Conservation (phyloP, 2,888 invertebrate genomes). For the Heliconius ethilla region DNA sequence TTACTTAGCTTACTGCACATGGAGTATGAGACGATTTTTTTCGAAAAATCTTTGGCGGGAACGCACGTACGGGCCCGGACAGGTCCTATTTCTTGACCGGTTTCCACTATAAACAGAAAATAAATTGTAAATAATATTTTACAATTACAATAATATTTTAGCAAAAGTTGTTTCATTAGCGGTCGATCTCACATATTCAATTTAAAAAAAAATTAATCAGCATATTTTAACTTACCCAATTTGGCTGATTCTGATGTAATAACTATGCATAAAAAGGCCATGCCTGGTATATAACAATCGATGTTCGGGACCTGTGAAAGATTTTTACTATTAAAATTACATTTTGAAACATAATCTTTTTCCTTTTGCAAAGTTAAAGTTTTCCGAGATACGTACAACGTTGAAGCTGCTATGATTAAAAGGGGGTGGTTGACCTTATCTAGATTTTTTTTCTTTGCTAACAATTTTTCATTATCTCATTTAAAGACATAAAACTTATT, state of each 20-base stretch:
- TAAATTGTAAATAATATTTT: too few relatives aligned
- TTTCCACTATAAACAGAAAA: constrained; percentile 61
- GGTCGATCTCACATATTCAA: background rate
- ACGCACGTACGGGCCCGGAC: constrained; percentile 77
- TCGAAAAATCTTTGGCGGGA: constrained; percentile 74
- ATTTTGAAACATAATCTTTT: background rate
- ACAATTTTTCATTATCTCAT: background rate
- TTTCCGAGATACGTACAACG: background rate
- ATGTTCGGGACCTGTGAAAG: constrained; percentile 70
- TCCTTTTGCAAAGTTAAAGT: background rate
- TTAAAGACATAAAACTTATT: background rate
- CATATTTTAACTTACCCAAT: constrained; percentile 59
- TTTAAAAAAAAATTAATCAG: background rate
- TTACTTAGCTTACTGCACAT: constrained; percentile 76
- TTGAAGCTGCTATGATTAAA: constrained; percentile 6
- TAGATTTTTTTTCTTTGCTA: too few relatives aligned
- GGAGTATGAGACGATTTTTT: constrained; percentile 73
- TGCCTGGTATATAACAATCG: constrained; percentile 78
- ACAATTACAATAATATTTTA: too few relatives aligned
- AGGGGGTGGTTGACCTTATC: background rate
- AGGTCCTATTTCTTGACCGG: constrained; percentile 75
- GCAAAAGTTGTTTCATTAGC: too few relatives aligned
- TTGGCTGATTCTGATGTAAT: constrained; percentile 77
- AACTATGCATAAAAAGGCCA: constrained; percentile 74
- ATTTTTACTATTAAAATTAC: background rate